Evolutionary conservation across 2,888 invertebrate genomes (phyloP), one percentile per base, ranked within the genome.

Genomic region (Dryococelus australis): DNA sequence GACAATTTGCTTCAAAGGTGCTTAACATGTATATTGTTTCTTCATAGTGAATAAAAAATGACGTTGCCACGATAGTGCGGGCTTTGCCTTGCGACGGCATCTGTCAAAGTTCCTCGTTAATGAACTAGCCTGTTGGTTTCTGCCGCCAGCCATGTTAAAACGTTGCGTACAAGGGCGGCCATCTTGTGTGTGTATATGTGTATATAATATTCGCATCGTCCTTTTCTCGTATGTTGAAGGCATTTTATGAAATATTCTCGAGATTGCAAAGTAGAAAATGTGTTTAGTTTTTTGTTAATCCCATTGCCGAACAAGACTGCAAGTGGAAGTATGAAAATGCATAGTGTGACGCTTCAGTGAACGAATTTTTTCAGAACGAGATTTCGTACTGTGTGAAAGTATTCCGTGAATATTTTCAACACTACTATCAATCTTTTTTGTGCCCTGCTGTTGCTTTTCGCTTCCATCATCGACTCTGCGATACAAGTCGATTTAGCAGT

Each of bases 321-420:
- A 27, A 83, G 81, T 79, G 78, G 85, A 84, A 79, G 35, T 26
- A 81, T 87, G 85, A 85, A 88, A 85, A 87, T 88, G 86, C 86
- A 87, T 88, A 86, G 87, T 88, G 86, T 87, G 87, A 88, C 86
- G 88, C 88, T 88, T 87, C 87, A 88, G 88, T 78, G 86, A 87
- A 83, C 13, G 51, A 84, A 83, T 83, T 35, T 84, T 53, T 65
- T n/a, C 47, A 81, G 85, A 87, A 87, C n/a, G 28, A 85, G 78
- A 51, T 43, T 28, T 78, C 43, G 43, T 53, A 43, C 35, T 43
- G 86, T 87, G 87, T 86, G 87, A 87, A 91, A 90, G 91, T 92
- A 92, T 92, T 92, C 92, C 91, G 91, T 92, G 92, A 92, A 92
- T 92, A 92, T 91, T 92, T 83, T 91, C 91, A 65, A 87, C 87